Evolutionary conservation across 1,140 invertebrate species (phyloP).

Genomic region (Zophobas morio): DNA sequence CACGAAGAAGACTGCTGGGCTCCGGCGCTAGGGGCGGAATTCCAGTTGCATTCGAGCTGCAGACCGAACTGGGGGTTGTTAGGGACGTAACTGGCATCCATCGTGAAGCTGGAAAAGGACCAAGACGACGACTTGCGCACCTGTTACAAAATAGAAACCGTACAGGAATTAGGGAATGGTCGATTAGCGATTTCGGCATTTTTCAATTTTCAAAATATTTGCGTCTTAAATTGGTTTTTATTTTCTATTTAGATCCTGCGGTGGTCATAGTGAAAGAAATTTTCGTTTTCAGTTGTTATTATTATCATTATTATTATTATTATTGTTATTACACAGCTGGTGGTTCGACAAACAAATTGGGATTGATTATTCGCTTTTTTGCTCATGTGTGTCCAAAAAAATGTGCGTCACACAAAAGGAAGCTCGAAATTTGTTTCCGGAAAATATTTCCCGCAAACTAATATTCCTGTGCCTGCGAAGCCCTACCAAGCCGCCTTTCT

Average conservation of each 20-base stretch:
- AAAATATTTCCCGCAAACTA: conserved; percentile 45
- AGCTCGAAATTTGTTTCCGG: conserved; percentile 18
- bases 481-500: conserved; percentile 5
- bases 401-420: conserved; percentile 3
- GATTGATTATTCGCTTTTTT: neutral
- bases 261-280: too few species aligned
- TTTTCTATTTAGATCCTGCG: too few species aligned
- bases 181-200: conserved; percentile 2
- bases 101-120: conserved; percentile 50
- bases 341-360: too few species aligned
- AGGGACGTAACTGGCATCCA: conserved; percentile 66
- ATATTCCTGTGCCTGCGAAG: conserved; percentile 12
- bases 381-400: neutral
- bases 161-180: conserved; percentile 14
- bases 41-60: conserved; percentile 67
- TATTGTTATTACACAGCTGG: too few species aligned
- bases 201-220: neutral
- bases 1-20: conserved; percentile 30
- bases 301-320: too few species aligned
- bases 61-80: conserved; percentile 68
- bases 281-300: too few species aligned
- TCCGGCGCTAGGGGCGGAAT: conserved; percentile 14
- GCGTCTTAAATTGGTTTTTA: too few species aligned
- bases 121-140: conserved; percentile 47
- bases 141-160: conserved; percentile 39